phyloP scores from a whole-genome alignment of 2,797 vertebrate species.

The Sebastes trivittatus region DNA sequence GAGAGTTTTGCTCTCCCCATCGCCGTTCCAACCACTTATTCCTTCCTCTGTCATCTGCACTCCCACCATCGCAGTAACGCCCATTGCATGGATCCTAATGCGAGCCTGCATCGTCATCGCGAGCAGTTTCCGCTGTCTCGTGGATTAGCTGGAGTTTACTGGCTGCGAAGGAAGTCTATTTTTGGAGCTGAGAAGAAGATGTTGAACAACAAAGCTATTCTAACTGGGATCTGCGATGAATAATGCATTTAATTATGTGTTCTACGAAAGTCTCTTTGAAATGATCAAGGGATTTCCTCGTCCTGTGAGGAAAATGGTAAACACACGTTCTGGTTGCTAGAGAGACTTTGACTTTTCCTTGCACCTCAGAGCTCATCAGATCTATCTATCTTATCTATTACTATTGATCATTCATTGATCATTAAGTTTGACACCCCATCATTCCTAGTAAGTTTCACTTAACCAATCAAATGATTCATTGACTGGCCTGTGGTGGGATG shows the following conservation, averaged over 20 bases:
- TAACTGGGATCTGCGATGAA: slow-evolving; percentile 22
- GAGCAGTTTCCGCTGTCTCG: slow-evolving; percentile 35
- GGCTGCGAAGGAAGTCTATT: slow-evolving; percentile 55
- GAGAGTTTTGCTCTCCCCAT: slow-evolving; percentile 54
- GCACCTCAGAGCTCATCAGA: not conserved
- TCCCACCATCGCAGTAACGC: slow-evolving; percentile 52
- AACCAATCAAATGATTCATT: slow-evolving; percentile 10
- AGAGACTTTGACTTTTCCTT: not conserved
- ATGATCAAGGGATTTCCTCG: slow-evolving; percentile 19
- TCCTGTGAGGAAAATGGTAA: slow-evolving; percentile 1
- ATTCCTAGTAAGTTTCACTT: not conserved
- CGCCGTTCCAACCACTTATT: slow-evolving; percentile 45
- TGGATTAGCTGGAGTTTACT: slow-evolving; percentile 60
- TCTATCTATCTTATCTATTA: not conserved
- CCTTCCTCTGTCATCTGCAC: slow-evolving; percentile 46
- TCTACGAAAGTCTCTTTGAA: slow-evolving; percentile 29
- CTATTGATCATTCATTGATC: not conserved
- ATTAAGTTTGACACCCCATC: not conserved
- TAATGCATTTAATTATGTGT: slow-evolving; percentile 33
- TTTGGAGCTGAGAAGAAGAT: slow-evolving; percentile 40
- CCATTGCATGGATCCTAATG: slow-evolving; percentile 61
- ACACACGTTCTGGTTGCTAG: not conserved
- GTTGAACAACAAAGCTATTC: slow-evolving; percentile 48
- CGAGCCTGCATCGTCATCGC: slow-evolving; percentile 50
- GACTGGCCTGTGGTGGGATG: not conserved